Evolutionary conservation across 2,888 invertebrate genomes (phyloP).

Genomic region (Eupithecia centaureata): DNA sequence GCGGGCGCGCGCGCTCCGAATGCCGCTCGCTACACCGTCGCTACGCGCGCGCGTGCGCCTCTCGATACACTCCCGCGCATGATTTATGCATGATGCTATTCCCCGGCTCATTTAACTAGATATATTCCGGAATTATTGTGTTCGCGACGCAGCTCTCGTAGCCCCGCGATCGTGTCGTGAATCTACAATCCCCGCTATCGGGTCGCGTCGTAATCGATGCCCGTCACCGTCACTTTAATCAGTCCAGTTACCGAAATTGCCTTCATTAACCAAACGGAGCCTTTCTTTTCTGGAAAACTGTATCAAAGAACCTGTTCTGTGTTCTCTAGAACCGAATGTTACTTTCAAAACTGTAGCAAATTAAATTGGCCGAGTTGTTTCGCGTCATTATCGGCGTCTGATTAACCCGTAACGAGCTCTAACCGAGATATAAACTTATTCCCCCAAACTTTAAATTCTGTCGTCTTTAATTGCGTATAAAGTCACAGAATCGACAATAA

Average conservation of each 20-base stretch:
- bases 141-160: conserved; percentile 65
- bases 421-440: conserved; percentile 29
- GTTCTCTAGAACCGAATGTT: conserved; percentile 63
- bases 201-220: conserved; percentile 59
- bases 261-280: conserved; percentile 66
- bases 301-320: conserved; percentile 64
- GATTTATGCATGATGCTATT: conserved; percentile 77
- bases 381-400: conserved; percentile 52
- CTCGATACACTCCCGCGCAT: conserved; percentile 60
- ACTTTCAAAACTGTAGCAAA: conserved; percentile 64
- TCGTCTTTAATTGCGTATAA: conserved; percentile 42
- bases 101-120: conserved; percentile 76
- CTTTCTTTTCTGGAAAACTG: conserved; percentile 63
- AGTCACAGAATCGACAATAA: conserved; percentile 35
- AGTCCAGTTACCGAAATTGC: conserved; percentile 69
- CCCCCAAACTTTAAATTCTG: conserved; percentile 39
- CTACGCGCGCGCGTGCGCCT: conserved; percentile 64
- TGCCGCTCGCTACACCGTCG: conserved; percentile 56
- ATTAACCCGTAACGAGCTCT: conserved; percentile 46
- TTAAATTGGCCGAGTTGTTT: conserved; percentile 53
- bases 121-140: conserved; percentile 77
- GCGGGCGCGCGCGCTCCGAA: conserved; percentile 57
- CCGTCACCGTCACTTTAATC: conserved; percentile 66
- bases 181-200: conserved; percentile 55
- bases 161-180: conserved; percentile 63